Evolutionary conservation across 2,888 invertebrate genomes (phyloP).

Genomic region (Lasioglossum lativentre): DNA sequence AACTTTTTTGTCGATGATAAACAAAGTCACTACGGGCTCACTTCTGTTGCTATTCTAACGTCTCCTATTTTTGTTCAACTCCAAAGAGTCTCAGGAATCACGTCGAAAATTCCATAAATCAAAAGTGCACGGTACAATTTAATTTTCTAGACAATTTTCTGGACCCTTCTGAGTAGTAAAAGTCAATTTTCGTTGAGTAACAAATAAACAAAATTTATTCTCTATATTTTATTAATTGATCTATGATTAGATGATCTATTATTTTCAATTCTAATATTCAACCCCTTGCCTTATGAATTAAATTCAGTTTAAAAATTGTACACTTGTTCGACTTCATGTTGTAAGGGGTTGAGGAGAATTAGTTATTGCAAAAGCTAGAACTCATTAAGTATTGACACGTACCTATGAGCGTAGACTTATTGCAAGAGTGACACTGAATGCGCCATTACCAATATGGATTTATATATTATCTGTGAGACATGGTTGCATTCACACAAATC

Average conservation of each 20-base stretch:
- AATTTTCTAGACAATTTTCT: too few species aligned
- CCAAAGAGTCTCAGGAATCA: not conserved
- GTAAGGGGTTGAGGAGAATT: not conserved
- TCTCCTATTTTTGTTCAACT: not conserved
- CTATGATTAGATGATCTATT: not conserved
- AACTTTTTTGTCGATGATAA: not conserved
- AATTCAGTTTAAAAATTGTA: not conserved
- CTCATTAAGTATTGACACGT: constrained; percentile 67
- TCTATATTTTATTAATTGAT: too few species aligned
- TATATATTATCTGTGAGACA: not conserved
- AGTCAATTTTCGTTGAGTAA: not conserved
- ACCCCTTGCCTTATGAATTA: too few species aligned
- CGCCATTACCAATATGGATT: constrained; percentile 7
- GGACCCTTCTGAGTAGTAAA: too few species aligned
- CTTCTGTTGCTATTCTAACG: too few species aligned
- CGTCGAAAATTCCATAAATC: not conserved
- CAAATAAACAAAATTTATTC: not conserved
- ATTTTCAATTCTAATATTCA: not conserved
- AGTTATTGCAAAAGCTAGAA: constrained; percentile 79
- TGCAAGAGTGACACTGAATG: constrained; percentile 74
- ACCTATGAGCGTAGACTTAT: constrained; percentile 80
- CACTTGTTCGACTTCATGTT: not conserved
- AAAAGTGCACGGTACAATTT: too few species aligned
- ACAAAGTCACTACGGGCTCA: not conserved
- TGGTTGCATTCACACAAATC: constrained; percentile 46